Evolutionary conservation across 2,888 invertebrate genomes (phyloP).

Genomic region (Vesta saturnalis): DNA sequence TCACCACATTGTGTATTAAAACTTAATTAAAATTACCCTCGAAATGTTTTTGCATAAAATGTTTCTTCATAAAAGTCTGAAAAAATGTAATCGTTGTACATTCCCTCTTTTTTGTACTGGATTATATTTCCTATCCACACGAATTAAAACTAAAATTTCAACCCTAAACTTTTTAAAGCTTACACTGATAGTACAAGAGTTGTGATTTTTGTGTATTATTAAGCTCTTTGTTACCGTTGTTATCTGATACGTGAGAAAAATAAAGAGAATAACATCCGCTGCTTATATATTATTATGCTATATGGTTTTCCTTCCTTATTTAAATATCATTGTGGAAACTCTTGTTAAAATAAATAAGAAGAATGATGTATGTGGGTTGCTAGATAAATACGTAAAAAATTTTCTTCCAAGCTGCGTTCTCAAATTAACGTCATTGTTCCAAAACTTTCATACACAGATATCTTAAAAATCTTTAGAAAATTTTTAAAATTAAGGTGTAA

Average conservation of each 20-base stretch:
- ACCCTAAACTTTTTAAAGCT: not conserved
- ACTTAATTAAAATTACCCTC: not conserved
- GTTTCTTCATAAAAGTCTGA: not conserved
- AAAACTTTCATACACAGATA: too few relatives aligned
- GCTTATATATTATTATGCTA: not conserved
- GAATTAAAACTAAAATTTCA: not conserved
- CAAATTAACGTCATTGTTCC: too few relatives aligned
- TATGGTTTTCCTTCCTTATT: not conserved
- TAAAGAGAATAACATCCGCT: not conserved
- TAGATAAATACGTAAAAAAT: too few relatives aligned
- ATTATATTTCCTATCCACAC: not conserved
- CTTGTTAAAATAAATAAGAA: not conserved
- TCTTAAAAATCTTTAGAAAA: too few relatives aligned
- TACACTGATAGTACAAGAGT: not conserved
- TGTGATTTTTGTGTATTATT: not conserved
- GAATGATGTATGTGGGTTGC: too few relatives aligned
- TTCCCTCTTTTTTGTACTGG: not conserved
- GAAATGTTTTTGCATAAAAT: not conserved
- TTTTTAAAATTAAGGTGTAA: too few relatives aligned
- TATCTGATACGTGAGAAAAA: not conserved
- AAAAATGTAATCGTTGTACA: slow-evolving; percentile 1
- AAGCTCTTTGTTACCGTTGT: not conserved
- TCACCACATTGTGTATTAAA: not conserved
- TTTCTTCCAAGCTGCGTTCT: too few relatives aligned
- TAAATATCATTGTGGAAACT: not conserved